Conservation (phyloP, 2,113 vertebrate species). For the Naja naja region DNA sequence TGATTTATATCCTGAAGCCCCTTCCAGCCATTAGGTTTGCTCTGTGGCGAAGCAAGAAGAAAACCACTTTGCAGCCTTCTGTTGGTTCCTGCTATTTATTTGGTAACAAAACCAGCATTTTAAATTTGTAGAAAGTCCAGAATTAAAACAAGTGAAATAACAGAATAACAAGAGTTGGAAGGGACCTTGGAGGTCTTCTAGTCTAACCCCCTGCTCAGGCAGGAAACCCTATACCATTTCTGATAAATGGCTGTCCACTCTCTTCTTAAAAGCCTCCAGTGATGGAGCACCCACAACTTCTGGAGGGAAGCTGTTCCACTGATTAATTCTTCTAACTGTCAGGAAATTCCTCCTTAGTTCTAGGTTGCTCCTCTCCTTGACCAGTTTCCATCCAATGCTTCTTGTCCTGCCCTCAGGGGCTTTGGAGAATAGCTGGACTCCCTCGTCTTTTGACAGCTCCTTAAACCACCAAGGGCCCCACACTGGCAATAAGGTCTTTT, state of each 20-base stretch:
- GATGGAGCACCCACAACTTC: not conserved
- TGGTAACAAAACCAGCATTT: not conserved
- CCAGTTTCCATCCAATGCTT: too few relatives aligned
- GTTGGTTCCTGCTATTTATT: not conserved
- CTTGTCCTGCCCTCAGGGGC: too few relatives aligned
- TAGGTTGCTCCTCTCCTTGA: not conserved
- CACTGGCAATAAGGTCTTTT: too few relatives aligned
- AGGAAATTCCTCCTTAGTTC: not conserved
- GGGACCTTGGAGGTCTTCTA: not conserved
- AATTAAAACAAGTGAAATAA: not conserved
- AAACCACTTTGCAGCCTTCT: not conserved
- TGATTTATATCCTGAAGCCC: not conserved
- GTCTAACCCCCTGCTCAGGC: not conserved
- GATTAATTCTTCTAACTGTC: not conserved
- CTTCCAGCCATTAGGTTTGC: not conserved
- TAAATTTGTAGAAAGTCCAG: not conserved
- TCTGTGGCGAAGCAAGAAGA: not conserved
- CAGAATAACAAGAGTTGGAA: not conserved
- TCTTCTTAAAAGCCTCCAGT: not conserved
- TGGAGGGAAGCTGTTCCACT: rapidly evolving
- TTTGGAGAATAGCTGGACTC: too few relatives aligned
- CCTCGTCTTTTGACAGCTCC: too few relatives aligned
- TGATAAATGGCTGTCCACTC: not conserved
- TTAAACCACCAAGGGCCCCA: too few relatives aligned
- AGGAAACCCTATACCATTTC: not conserved